Percentiles rank a stretch among this genome's conserved stretches.
Evolutionary conservation across 2,797 vertebrate genomes (phyloP).

Genomic region (Leptoclinus maculatus): DNA sequence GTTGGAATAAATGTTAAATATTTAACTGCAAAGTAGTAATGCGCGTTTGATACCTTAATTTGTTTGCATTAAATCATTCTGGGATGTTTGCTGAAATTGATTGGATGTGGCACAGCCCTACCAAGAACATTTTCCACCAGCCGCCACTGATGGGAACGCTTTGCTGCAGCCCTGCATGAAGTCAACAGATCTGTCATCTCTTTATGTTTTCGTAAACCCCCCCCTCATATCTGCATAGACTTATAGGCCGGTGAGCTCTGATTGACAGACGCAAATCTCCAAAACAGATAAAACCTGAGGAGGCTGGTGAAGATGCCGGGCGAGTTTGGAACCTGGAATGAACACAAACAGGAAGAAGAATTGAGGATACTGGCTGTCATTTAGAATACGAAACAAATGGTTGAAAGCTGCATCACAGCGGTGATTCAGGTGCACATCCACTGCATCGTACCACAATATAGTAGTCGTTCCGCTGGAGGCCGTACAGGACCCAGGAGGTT

Average conservation of each 20-base stretch:
- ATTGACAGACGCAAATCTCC: slow-evolving; percentile 77
- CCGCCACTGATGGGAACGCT: not conserved
- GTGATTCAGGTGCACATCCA: not conserved
- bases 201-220: not conserved
- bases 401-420: not conserved
- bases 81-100: no score
- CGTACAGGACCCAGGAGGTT: slow-evolving; percentile 92
- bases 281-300: slow-evolving; percentile 91
- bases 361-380: not conserved
- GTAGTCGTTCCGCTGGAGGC: slow-evolving; percentile 85
- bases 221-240: slow-evolving; percentile 81
- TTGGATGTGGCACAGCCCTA: no score
- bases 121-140: no score
- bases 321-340: slow-evolving; percentile 89
- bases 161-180: not conserved
- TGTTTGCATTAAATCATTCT: no score
- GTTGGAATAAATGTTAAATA: no score
- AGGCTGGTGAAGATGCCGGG: slow-evolving; percentile 92
- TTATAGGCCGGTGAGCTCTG: slow-evolving; percentile 77
- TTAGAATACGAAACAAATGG: no score
- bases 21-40: no score
- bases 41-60: no score
- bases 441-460: slow-evolving; percentile 88
- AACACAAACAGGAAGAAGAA: slow-evolving; percentile 23
- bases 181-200: slow-evolving; percentile 6